These are phyloP conservation scores for Sphaeramia orbicularis DNA, from an alignment of 2,797 vertebrate species.

Conservation along the genomic window DNA sequence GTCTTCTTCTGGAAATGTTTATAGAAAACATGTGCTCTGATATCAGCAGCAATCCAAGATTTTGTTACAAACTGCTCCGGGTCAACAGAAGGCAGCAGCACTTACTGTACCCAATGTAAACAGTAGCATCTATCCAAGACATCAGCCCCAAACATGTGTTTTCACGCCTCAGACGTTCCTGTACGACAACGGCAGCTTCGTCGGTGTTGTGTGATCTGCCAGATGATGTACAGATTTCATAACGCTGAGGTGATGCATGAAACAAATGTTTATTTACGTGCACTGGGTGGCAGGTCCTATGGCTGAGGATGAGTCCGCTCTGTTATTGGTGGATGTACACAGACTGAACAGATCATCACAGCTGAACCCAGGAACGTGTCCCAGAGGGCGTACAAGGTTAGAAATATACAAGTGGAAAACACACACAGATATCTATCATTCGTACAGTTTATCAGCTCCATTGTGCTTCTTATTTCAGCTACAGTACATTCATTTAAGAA, in stretches of 20 bases:
- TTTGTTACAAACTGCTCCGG: not conserved
- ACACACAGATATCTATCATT: too few species aligned
- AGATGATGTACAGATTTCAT: not conserved
- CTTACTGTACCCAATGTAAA: conserved; percentile 39
- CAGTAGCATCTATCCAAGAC: conserved; percentile 16
- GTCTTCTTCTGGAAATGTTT: conserved; percentile 28
- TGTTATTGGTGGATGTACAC: too few species aligned
- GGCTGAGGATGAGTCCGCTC: too few species aligned
- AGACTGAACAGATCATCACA: too few species aligned
- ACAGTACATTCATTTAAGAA: too few species aligned
- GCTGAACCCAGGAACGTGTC: too few species aligned
- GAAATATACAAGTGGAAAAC: too few species aligned
- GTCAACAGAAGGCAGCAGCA: conserved; percentile 25
- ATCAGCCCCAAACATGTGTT: conserved; percentile 21
- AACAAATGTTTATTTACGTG: conserved; percentile 9
- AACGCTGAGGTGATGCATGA: not conserved
- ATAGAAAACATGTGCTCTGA: conserved; percentile 33
- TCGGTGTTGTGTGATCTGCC: not conserved
- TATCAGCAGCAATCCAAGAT: conserved; percentile 21
- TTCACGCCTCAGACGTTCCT: conserved; percentile 8
- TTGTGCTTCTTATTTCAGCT: too few species aligned
- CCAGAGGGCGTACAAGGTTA: too few species aligned
- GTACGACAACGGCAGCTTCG: not conserved
- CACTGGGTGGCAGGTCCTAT: not conserved
- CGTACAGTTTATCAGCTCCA: too few species aligned